Percentiles rank a stretch among this genome's conserved stretches.
These are phyloP conservation scores for Aegithalos caudatus DNA, from an alignment of 2,113 vertebrate genomes.

Conservation along the genomic window DNA sequence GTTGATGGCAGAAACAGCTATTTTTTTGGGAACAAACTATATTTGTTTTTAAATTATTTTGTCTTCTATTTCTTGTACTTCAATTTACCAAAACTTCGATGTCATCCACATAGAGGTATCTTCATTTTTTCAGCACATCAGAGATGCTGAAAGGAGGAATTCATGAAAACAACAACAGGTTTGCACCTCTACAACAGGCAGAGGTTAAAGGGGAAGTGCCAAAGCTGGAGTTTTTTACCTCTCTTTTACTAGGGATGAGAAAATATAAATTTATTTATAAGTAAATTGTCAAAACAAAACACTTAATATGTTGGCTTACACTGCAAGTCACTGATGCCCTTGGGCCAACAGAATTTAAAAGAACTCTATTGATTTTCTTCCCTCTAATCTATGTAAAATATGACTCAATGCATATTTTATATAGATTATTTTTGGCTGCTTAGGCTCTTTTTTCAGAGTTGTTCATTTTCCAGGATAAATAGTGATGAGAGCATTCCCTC, in stretches of 20 bases:
- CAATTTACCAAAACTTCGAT: neutral
- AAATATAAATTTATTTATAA: slow-evolving; percentile 3
- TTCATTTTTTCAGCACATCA: neutral
- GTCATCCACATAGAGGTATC: fast-evolving
- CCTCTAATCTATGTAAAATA: neutral
- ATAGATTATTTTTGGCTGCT: neutral
- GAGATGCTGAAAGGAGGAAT: neutral
- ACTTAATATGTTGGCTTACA: neutral
- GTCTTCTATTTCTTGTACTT: neutral
- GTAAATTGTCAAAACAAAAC: slow-evolving; percentile 55
- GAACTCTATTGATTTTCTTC: slow-evolving; percentile 27
- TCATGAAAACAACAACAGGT: neutral
- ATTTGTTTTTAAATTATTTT: neutral
- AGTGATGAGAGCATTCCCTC: neutral
- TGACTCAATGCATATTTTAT: slow-evolving; percentile 34
- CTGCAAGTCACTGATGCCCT: neutral
- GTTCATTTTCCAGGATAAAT: slow-evolving; percentile 6
- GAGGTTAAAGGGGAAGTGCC: neutral
- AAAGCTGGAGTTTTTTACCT: neutral
- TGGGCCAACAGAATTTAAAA: slow-evolving; percentile 31
- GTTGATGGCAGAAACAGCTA: neutral
- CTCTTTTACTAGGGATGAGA: neutral
- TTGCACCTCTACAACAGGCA: neutral
- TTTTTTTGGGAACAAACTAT: neutral
- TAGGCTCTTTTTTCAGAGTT: neutral